A percentile compares a stretch with the other conserved stretches of the same genome.
Evolutionary conservation across 2,888 invertebrate genomes (phyloP).

Genomic region (Scaptomyza cyrtandrae): DNA sequence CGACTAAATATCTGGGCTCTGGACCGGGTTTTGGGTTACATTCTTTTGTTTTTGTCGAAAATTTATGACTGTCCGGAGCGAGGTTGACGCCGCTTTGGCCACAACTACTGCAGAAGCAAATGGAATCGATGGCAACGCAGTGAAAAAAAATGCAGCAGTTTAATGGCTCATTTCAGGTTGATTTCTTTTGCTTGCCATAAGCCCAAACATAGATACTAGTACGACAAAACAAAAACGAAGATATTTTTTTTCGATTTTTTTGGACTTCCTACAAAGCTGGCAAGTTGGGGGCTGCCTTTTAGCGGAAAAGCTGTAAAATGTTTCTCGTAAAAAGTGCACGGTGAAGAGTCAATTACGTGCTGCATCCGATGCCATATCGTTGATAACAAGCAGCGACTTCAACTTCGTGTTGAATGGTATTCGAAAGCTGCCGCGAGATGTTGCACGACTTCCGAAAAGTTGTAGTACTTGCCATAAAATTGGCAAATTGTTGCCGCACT

Average conservation of each 20-base stretch:
- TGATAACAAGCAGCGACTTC: conserved; percentile 57
- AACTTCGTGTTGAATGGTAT: conserved; percentile 31
- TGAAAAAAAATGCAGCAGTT: conserved; percentile 81
- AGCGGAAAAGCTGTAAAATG: conserved; percentile 80
- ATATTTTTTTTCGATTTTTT: conserved; percentile 12
- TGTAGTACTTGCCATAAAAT: conserved; percentile 55
- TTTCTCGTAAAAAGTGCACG: conserved; percentile 70
- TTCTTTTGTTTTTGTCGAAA: conserved; percentile 68
- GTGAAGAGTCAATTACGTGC: conserved; percentile 70
- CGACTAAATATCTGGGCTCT: conserved; percentile 29
- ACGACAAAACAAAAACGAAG: no score
- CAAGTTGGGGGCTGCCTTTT: conserved; percentile 68
- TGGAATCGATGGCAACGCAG: conserved; percentile 55
- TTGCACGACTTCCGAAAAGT: conserved; percentile 53
- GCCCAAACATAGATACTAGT: conserved; percentile 11
- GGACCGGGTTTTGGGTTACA: conserved; percentile 67
- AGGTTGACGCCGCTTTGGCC: conserved; percentile 25
- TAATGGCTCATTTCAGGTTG: conserved; percentile 82
- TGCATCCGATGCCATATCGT: conserved; percentile 70
- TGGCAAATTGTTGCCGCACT: conserved; percentile 65
- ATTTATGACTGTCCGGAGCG: conserved; percentile 68
- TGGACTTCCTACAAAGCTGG: conserved; percentile 41
- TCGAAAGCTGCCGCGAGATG: conserved; percentile 48
- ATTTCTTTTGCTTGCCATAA: conserved; percentile 70
- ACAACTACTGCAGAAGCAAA: conserved; percentile 46